A percentile compares a stretch with the other conserved stretches of the same genome.
Conservation (phyloP, 2,888 invertebrate species). For the Stenchaetothrips biformis region DNA sequence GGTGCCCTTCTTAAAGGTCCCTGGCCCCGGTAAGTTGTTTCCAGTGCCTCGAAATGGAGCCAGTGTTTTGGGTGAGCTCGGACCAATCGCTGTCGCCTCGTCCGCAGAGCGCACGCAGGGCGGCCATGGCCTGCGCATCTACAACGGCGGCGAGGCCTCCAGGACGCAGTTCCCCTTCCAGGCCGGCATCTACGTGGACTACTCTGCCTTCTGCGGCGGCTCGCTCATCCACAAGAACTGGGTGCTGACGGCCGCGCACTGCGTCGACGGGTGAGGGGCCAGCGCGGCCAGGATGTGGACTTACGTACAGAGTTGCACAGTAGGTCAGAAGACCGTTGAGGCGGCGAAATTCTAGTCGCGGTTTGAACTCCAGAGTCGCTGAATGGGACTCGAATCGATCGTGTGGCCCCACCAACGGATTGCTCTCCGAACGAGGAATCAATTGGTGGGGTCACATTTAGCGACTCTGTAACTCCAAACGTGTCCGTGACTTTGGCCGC, state of each 20-base stretch:
- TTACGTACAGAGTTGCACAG: too few species aligned
- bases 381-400: too few species aligned
- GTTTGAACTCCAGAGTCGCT: neutral
- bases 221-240: conserved; percentile 79
- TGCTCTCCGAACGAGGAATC: too few species aligned
- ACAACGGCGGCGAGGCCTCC: neutral
- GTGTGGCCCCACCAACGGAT: too few species aligned
- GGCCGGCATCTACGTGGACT: conserved; percentile 21
- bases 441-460: too few species aligned
- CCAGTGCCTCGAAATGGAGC: neutral
- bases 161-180: conserved; percentile 13
- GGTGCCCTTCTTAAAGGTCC: neutral
- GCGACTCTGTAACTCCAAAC: too few species aligned
- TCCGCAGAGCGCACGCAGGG: too few species aligned
- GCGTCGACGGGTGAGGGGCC: conserved; percentile 73
- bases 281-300: neutral
- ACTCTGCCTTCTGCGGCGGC: conserved; percentile 61
- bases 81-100: too few species aligned
- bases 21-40: neutral
- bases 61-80: neutral
- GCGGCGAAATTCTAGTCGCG: neutral
- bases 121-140: neutral
- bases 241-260: conserved; percentile 88
- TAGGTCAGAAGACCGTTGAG: neutral
- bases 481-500: too few species aligned